These are phyloP conservation scores for Donacobius atricapilla DNA, from an alignment of 2,113 vertebrate genomes.

Conservation along the genomic window DNA sequence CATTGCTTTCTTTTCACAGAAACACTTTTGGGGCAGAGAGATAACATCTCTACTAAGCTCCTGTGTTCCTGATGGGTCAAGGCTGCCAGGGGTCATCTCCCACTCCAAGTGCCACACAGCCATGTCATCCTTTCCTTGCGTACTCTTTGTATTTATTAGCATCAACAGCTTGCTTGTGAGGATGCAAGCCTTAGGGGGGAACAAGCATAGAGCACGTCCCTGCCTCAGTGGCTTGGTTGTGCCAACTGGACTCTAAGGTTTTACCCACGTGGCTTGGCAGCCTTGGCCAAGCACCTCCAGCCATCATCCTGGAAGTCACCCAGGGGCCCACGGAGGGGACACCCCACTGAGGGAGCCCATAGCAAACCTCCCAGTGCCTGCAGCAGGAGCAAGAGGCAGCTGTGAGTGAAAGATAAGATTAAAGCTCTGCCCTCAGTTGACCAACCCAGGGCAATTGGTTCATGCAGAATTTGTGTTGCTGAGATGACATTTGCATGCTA, in stretches of 20 bases:
- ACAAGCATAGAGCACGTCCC: neutral
- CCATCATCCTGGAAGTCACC: neutral
- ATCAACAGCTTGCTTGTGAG: neutral
- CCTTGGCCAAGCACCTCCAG: neutral
- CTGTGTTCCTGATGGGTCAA: neutral
- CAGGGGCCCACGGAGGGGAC: neutral
- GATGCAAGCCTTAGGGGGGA: accelerated
- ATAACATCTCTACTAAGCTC: accelerated
- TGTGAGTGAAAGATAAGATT: neutral
- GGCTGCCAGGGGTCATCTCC: neutral
- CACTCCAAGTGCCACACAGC: accelerated
- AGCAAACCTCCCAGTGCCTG: neutral
- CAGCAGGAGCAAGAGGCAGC: neutral
- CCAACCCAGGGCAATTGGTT: neutral
- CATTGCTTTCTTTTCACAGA: neutral
- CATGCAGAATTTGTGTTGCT: neutral
- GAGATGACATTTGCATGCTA: accelerated
- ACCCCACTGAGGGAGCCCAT: neutral
- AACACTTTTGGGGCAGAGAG: neutral
- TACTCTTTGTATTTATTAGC: neutral
- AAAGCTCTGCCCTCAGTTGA: constrained; percentile 2
- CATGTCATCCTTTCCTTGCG: neutral
- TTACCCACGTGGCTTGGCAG: neutral
- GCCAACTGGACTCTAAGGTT: neutral
- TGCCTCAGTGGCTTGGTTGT: neutral